Conservation (phyloP, 1,140 invertebrate species). For the Aphis gossypii region DNA sequence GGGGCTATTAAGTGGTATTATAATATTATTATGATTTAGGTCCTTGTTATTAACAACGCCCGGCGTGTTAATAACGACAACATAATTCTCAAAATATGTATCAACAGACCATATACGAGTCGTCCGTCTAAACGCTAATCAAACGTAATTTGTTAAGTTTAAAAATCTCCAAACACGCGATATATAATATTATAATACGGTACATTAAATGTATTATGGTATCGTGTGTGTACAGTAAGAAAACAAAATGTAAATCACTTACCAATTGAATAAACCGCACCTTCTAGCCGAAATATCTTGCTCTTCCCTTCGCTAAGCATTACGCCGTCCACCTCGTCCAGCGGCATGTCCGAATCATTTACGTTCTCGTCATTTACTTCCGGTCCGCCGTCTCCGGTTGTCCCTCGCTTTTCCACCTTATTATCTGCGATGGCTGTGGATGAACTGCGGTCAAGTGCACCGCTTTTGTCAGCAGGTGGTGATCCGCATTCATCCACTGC, state of each 20-base stretch:
- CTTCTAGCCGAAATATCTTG: conserved; percentile 34
- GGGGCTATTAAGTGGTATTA: background rate
- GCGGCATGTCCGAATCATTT: background rate
- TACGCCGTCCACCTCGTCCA: background rate
- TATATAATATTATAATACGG: background rate
- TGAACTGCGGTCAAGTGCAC: background rate
- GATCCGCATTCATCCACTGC: background rate
- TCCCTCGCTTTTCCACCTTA: background rate
- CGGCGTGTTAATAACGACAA: background rate
- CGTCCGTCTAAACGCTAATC: background rate
- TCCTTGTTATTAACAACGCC: background rate
- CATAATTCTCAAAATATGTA: background rate
- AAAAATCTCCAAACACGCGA: background rate
- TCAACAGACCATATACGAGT: background rate
- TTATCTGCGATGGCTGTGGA: background rate
- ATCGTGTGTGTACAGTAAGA: background rate
- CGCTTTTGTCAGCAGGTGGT: background rate
- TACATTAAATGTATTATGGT: background rate
- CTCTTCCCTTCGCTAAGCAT: background rate
- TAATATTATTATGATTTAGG: background rate
- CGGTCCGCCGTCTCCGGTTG: background rate
- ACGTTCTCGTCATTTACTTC: background rate
- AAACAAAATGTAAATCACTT: background rate
- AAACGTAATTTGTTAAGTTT: background rate
- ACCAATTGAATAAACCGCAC: conserved; percentile 39